Evolutionary conservation across 2,888 invertebrate species (phyloP), one percentile per base, ranked within the genome.

Genomic region (Drosophila infuscata): DNA sequence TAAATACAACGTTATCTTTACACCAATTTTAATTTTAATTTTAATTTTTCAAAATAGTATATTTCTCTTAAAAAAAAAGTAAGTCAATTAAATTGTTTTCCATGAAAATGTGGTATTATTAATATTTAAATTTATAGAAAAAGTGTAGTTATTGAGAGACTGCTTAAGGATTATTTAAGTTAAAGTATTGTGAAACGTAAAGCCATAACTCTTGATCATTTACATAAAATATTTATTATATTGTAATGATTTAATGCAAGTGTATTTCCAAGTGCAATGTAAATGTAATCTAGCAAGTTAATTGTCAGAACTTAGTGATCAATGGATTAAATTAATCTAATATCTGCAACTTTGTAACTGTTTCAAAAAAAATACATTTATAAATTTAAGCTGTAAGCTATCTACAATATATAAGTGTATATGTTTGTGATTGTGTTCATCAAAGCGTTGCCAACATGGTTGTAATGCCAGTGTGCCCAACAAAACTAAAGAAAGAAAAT

Each of bases 381-480:
- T 46, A 15, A 25, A 46, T 25, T n/a, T n/a, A 2, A n/a, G n/a
- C n/a, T n/a, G n/a, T 15, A 3, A 25, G 20, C 12, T 20, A 15
- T 46, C 6, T 7, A 20, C 20, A 46, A 46, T 20, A 12, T 15
- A 20, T 20, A 2, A 4, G 43, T 43, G 12, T 35, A 15, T 12
- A 15, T 15, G 7, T 38, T 12, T 46, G 46, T 20, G 11, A 20
- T 6, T 3, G 46, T 46, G 25, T 32, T 11, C 9, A 36, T 5
- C 6, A 9, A 29, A 20, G 49, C 33, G 59, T 35, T 51, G 53
- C 56, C 32, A 70, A 57, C n/a, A 9, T 12, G 32, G 17, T 20
- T 17, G n/a, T 29, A 43, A 25, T 46, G 35, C 15, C 12, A 41
- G 54, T 70, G 35, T 70, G 41, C 12, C 62, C 56, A 12, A 15